Conservation (phyloP, 1,140 invertebrate genomes). For the Paramacrobiotus metropolitanus region DNA sequence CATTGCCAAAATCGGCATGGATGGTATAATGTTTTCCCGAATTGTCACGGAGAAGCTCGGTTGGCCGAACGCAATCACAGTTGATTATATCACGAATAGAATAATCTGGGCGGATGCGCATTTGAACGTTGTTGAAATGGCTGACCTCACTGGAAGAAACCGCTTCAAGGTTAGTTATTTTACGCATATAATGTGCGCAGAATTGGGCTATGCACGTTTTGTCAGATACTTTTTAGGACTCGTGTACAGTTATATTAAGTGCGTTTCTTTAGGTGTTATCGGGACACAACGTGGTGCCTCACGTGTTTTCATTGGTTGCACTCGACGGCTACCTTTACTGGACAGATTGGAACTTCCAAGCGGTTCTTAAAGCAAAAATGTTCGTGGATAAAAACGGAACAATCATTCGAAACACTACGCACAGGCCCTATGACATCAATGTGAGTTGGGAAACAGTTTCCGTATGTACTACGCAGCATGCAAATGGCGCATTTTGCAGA, state of each 20-base stretch:
- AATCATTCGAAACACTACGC: conserved; percentile 67
- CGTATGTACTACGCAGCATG: not conserved
- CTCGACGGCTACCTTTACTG: conserved; percentile 88
- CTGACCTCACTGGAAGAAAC: conserved; percentile 22
- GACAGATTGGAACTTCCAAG: conserved; percentile 91
- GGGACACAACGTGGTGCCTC: conserved; percentile 48
- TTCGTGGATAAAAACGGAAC: conserved; percentile 50
- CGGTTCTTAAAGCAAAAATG: conserved; percentile 48
- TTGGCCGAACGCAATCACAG: conserved; percentile 89
- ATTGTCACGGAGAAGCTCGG: conserved; percentile 78
- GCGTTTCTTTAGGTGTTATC: conserved; percentile 32
- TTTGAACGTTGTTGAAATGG: conserved; percentile 64
- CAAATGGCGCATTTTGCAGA: not conserved
- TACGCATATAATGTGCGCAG: not conserved
- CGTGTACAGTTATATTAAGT: no score
- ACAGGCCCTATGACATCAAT: conserved; percentile 78
- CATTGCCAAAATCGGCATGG: conserved; percentile 91
- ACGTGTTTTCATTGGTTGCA: conserved; percentile 74
- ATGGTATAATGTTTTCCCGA: conserved; percentile 66
- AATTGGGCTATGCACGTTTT: no score
- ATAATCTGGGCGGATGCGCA: conserved; percentile 96
- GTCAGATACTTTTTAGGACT: no score
- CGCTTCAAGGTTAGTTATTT: conserved; percentile 13
- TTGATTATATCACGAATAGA: conserved; percentile 83
- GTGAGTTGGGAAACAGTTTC: conserved; percentile 21